Base-by-base conservation (phyloP, 2,888 invertebrate genomes). In the Diaperis boleti region DNA sequence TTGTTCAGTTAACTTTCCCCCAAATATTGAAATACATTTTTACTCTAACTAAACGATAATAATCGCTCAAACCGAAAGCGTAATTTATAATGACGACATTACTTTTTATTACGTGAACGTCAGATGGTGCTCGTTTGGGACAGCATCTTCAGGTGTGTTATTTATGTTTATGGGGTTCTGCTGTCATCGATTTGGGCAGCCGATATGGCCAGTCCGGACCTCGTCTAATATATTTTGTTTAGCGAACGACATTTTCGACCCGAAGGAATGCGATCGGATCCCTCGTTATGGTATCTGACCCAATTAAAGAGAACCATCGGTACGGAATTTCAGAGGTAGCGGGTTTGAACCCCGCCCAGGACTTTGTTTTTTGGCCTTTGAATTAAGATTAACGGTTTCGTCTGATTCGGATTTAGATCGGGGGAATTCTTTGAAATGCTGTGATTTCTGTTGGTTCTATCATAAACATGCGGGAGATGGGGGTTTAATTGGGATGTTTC, bases 231-330 rank as follows among this genome's bases (percentile, higher is more conserved):
- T 59, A 59, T 59, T 49, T 59, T 39, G 29, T 49, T 49, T 37
- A 35, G 59, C 59, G 37, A 55, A 49, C 39, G 59, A 59, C 49
- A 39, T 45, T 59, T 45, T 37, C 37, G 59, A 22, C 11, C 22
- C 44, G 26, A 15, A 39, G 20, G 49, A 59, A 59, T 59, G 49
- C 59, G 26, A 49, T 35, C 57, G 45, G 22, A 13, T 11, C 39
- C 35, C 20, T 59, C 57, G 57, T 57, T 59, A 35, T 42, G 65
- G 69, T 62, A 69, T 69, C 66, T 69, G 65, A 69, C 68, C 68
- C 62, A 69, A 68, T 69, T 69, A 69, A 68, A 49, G 18, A 47
- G 47, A 13, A 20, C 31, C 65, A 61, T 59, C 49, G 45, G n/a
- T 42, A 31, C 47, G 33, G 33, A 49, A 49, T 49, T 49, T 35